These are phyloP conservation scores for Serranus cabrilla DNA, from an alignment of 2,797 vertebrate genomes.

Conservation along the genomic window DNA sequence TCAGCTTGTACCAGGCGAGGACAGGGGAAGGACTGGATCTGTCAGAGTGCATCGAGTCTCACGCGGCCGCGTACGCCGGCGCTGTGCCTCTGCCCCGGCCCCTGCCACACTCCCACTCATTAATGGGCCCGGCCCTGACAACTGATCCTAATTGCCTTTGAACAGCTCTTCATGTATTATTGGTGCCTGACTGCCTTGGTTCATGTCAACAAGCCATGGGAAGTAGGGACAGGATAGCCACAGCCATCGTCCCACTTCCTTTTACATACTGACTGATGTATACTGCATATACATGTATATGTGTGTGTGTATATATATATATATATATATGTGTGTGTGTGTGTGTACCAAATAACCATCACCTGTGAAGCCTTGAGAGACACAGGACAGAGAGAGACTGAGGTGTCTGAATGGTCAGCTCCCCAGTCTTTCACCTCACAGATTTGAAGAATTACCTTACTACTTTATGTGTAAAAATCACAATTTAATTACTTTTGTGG, in stretches of 20 bases:
- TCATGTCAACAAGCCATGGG: constrained; percentile 94
- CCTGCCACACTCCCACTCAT: constrained; percentile 94
- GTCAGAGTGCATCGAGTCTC: constrained; percentile 94
- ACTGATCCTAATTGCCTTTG: constrained; percentile 99
- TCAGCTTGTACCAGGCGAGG: constrained; percentile 94
- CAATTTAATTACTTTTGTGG: background rate
- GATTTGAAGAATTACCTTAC: constrained; percentile 1
- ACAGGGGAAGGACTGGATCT: constrained; percentile 95
- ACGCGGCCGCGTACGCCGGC: constrained; percentile 54
- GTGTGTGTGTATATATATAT: no score
- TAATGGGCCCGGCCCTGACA: constrained; percentile 95
- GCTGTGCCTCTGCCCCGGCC: constrained; percentile 77
- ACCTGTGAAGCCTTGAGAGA: constrained; percentile 14
- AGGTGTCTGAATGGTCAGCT: constrained; percentile 15
- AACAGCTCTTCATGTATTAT: constrained; percentile 98
- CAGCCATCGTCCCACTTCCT: constrained; percentile 70
- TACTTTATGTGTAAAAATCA: background rate
- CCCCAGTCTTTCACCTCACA: constrained; percentile 2
- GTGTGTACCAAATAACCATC: background rate
- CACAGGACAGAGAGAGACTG: background rate
- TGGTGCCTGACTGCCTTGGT: constrained; percentile 95
- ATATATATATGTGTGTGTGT: constrained; percentile 45
- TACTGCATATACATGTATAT: background rate
- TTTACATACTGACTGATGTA: constrained; percentile 36
- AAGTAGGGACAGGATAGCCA: constrained; percentile 85